Percentiles rank a stretch among this genome's conserved stretches.
These are phyloP conservation scores for Octonoba sinensis DNA, from an alignment of 2,888 invertebrate species.

Conservation along the genomic window DNA sequence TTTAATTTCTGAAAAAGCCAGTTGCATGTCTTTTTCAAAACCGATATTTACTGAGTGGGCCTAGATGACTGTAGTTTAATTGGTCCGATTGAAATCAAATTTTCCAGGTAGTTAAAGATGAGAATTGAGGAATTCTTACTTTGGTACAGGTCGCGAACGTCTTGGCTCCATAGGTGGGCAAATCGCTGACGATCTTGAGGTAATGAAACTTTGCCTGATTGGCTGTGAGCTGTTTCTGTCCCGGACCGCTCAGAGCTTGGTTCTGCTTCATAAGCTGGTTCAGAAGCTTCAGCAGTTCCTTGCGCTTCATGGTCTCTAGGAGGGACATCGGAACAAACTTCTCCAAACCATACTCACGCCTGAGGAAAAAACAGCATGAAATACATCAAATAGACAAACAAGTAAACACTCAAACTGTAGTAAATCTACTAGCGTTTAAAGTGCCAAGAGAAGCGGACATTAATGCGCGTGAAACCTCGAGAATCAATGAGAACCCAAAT, in stretches of 20 bases:
- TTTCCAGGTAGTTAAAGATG: too few species aligned
- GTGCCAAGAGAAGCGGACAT: too few species aligned
- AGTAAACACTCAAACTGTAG: too few species aligned
- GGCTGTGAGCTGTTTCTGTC: slow-evolving; percentile 83
- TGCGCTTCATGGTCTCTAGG: slow-evolving; percentile 88
- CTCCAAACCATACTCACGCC: slow-evolving; percentile 87
- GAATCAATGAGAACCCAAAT: too few species aligned
- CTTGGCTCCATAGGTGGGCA: slow-evolving; percentile 93
- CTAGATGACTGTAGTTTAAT: too few species aligned
- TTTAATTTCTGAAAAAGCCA: too few species aligned
- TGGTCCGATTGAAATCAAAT: too few species aligned
- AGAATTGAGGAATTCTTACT: slow-evolving; percentile 70
- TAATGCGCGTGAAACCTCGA: too few species aligned
- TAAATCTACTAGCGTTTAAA: too few species aligned
- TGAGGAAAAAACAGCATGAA: slow-evolving; percentile 1
- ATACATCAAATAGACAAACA: too few species aligned
- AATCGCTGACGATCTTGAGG: slow-evolving; percentile 87
- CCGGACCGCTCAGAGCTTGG: slow-evolving; percentile 85
- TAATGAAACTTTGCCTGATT: slow-evolving; percentile 91
- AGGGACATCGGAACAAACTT: slow-evolving; percentile 88
- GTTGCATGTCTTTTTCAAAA: too few species aligned
- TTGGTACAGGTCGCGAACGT: slow-evolving; percentile 86
- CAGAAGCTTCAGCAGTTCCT: slow-evolving; percentile 86
- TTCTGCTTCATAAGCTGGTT: slow-evolving; percentile 88
- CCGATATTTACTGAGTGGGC: too few species aligned